A percentile compares a stretch with the other conserved stretches of the same genome.
Evolutionary conservation across 35 echinoderm and acorn worm species (phyloP).

Genomic region (Lytechinus variegatus): DNA sequence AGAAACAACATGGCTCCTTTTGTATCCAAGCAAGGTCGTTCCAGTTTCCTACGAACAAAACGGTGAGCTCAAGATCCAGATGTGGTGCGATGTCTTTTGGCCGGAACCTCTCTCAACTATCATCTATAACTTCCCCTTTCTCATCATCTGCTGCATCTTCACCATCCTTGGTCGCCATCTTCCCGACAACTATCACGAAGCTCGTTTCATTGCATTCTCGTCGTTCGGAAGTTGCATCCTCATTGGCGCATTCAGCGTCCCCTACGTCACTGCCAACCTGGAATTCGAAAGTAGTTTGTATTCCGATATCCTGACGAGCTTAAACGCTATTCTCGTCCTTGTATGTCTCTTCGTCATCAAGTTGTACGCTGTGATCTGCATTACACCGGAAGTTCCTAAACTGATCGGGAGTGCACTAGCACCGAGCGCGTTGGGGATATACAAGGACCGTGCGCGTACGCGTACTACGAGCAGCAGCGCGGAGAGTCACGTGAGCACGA

Average conservation of each 20-base stretch:
- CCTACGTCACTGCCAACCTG: constrained; percentile 52
- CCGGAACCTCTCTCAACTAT: constrained; percentile 66
- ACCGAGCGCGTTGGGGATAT: neutral
- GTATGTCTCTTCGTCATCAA: constrained; percentile 68
- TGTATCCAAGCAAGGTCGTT: neutral
- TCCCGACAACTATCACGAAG: constrained; percentile 85
- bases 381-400: neutral
- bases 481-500: neutral
- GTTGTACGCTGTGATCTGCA: constrained; percentile 64
- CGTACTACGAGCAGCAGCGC: constrained; percentile 3
- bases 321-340: constrained; percentile 64
- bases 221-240: constrained; percentile 62
- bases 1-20: neutral
- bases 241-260: constrained; percentile 60
- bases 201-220: constrained; percentile 63
- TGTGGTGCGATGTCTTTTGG: constrained; percentile 49
- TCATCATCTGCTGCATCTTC: constrained; percentile 62
- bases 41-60: constrained; percentile 26
- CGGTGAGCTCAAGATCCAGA: constrained; percentile 22
- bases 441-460: constrained; percentile 24
- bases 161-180: constrained; percentile 69
- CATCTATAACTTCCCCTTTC: constrained; percentile 62
- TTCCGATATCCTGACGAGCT: constrained; percentile 49
- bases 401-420: neutral
- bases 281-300: constrained; percentile 54